These are phyloP conservation scores for Uloborus diversus DNA, from an alignment of 1,140 invertebrate species.

Conservation along the genomic window DNA sequence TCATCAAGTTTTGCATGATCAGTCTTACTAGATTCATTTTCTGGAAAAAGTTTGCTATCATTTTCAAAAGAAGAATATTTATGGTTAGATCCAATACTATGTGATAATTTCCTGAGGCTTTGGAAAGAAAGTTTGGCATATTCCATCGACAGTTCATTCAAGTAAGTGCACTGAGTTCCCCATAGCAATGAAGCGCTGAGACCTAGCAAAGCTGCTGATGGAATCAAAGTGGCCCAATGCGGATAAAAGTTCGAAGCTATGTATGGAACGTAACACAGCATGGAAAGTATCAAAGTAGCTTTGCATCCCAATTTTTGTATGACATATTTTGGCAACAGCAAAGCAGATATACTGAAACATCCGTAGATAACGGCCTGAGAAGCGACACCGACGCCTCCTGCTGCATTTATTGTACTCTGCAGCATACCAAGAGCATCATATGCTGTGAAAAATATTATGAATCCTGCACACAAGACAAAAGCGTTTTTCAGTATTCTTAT, in stretches of 20 bases:
- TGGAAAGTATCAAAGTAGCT: slow-evolving; percentile 64
- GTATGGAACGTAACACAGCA: slow-evolving; percentile 64
- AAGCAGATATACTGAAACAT: slow-evolving; percentile 58
- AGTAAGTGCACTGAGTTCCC: slow-evolving; percentile 69
- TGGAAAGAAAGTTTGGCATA: no score
- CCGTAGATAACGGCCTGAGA: slow-evolving; percentile 62
- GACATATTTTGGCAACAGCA: slow-evolving; percentile 51
- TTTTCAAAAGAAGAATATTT: no score
- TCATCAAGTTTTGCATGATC: no score
- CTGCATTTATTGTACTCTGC: slow-evolving; percentile 50
- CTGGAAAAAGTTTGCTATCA: no score
- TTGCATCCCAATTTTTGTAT: slow-evolving; percentile 64
- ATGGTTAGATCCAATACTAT: no score
- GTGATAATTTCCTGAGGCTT: no score
- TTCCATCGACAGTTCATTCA: slow-evolving; percentile 65
- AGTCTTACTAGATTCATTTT: no score
- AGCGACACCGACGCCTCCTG: slow-evolving; percentile 31
- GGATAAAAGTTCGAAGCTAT: slow-evolving; percentile 66
- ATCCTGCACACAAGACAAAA: neutral
- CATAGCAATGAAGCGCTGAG: slow-evolving; percentile 68
- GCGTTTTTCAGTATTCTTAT: neutral
- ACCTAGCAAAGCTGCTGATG: slow-evolving; percentile 66
- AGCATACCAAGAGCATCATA: slow-evolving; percentile 40
- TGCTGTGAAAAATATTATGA: slow-evolving; percentile 23
- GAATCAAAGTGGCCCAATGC: slow-evolving; percentile 62